Evolutionary conservation across 1,140 invertebrate species (phyloP).

Genomic region (Luehdorfia chinensis): DNA sequence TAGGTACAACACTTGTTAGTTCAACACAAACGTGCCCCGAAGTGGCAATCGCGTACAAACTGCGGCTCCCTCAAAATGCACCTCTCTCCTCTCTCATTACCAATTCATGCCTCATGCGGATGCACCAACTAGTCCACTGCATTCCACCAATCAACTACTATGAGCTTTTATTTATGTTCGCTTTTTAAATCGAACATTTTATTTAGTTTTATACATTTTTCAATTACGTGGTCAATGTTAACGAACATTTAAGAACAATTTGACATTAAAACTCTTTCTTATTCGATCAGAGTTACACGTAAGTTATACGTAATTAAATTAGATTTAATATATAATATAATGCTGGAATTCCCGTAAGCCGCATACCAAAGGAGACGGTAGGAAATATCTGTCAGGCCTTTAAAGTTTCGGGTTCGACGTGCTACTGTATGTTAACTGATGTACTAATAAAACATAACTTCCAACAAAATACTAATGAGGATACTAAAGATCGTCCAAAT

Average conservation of each 20-base stretch:
- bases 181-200: constrained; percentile 18
- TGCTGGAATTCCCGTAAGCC: no score
- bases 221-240: not conserved
- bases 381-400: no score
- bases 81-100: constrained; percentile 43
- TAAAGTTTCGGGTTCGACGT: no score
- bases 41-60: constrained; percentile 31
- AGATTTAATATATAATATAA: no score
- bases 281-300: no score
- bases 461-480: no score
- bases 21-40: constrained; percentile 28
- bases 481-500: no score
- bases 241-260: not conserved
- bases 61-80: constrained; percentile 39
- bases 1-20: constrained; percentile 26
- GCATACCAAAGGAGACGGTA: no score
- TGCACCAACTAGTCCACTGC: constrained; percentile 32
- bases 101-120: constrained; percentile 50
- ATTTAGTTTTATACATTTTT: not conserved
- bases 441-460: no score
- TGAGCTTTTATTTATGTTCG: constrained; percentile 23
- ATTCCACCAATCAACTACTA: constrained; percentile 32
- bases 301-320: no score
- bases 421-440: no score
- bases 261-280: no score